Evolutionary conservation across 2,113 vertebrate species (phyloP).

Genomic region (Paratilapia polleni): DNA sequence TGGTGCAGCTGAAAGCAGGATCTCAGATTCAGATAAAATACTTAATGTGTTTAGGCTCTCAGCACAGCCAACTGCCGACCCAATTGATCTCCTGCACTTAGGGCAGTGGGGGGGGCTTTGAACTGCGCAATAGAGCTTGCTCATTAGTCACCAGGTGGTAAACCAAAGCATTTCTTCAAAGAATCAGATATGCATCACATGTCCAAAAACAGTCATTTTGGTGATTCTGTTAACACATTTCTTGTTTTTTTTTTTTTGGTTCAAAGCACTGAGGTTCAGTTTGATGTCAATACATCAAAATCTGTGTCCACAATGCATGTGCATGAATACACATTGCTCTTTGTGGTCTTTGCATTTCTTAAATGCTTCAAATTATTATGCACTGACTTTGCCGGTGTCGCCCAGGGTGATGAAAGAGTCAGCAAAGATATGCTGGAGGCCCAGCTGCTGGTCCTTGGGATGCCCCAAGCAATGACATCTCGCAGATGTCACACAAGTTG

Average conservation of each 20-base stretch:
- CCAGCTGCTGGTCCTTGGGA: constrained; percentile 58
- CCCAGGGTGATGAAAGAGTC: constrained; percentile 50
- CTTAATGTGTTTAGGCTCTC: constrained; percentile 53
- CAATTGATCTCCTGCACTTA: constrained; percentile 41
- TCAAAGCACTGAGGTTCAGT: constrained; percentile 3
- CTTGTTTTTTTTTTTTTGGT: neutral
- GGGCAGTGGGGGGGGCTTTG: constrained; percentile 62
- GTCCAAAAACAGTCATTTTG: constrained; percentile 61
- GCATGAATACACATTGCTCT: neutral
- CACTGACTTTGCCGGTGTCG: constrained; percentile 36
- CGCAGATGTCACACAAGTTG: constrained; percentile 44
- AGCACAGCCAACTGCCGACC: constrained; percentile 48
- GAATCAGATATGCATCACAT: constrained; percentile 22
- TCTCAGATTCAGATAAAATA: constrained; percentile 25
- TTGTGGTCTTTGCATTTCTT: constrained; percentile 28
- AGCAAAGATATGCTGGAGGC: constrained; percentile 53
- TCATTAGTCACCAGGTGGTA: constrained; percentile 55
- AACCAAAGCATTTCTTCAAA: constrained; percentile 65
- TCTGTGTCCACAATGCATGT: neutral
- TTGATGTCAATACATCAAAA: neutral
- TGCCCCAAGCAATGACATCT: constrained; percentile 48
- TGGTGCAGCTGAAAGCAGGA: neutral
- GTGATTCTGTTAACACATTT: constrained; percentile 6
- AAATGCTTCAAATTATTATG: constrained; percentile 39
- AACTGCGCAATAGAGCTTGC: constrained; percentile 50